A percentile compares a stretch with the other conserved stretches of the same genome.
Conservation (phyloP, 2,113 vertebrate species). For the Heterochromis multidens region DNA sequence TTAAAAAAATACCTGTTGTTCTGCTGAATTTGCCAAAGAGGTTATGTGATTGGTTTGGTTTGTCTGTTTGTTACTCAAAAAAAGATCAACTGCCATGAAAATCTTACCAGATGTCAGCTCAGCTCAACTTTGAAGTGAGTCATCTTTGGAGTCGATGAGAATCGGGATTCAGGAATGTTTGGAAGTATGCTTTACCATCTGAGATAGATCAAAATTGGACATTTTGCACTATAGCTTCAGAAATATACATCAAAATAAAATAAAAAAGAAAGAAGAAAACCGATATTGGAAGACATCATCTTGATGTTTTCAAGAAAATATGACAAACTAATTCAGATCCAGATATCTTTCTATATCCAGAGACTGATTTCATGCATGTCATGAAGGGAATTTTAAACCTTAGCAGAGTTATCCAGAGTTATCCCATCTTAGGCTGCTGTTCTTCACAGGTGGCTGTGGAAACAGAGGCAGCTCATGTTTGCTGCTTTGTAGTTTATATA, state of each 20-base stretch:
- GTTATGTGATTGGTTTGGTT: not conserved
- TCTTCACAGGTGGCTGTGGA: not conserved
- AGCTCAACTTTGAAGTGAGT: too few relatives aligned
- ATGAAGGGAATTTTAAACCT: not conserved
- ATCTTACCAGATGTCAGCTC: not conserved
- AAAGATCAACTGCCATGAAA: not conserved
- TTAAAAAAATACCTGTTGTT: too few relatives aligned
- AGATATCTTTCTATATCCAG: too few relatives aligned
- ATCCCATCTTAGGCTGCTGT: not conserved
- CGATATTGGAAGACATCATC: not conserved
- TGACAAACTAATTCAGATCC: too few relatives aligned
- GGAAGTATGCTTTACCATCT: too few relatives aligned
- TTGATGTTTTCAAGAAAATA: too few relatives aligned
- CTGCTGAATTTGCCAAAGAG: not conserved
- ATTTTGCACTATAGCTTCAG: not conserved
- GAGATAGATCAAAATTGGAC: too few relatives aligned
- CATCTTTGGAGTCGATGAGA: too few relatives aligned
- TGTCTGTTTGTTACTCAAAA: not conserved
- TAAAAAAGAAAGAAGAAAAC: not conserved
- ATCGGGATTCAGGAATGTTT: too few relatives aligned
- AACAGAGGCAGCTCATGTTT: not conserved
- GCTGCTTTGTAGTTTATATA: not conserved
- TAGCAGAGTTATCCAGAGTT: not conserved
- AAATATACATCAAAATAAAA: not conserved
- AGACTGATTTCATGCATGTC: not conserved